Evolutionary conservation across 2,888 invertebrate genomes (phyloP), one percentile per base, ranked within the genome.

Genomic region (Himalopsyche tibetana): DNA sequence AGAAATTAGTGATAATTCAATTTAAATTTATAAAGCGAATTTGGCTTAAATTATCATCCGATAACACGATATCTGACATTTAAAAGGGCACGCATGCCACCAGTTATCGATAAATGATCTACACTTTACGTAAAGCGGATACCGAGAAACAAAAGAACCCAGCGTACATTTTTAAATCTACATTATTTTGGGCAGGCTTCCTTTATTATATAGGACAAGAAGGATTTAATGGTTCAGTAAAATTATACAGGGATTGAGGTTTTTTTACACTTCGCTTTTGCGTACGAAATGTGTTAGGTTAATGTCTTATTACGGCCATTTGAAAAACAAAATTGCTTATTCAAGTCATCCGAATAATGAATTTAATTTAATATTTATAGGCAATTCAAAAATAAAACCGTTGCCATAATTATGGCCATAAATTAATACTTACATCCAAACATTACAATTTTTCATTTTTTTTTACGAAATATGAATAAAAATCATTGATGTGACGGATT

Each of bases 241-340:
- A 63, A 63, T 63, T 63, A 63, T 63, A 63, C 63, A 63, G 19
- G 63, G 63, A 63, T 63, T 63, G 63, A 63, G 63, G 63, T 63
- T 63, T 63, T 63, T 63, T 63, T 63, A 63, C 63, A 63, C 63
- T 63, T 63, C 11, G 63, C 63, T 8, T 63, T 8, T 63, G 63
- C 63, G 63, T n/a, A 63, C 63, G 19, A 63, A 63, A 63, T 19
- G 63, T 63, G 63, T 63, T 63, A 63, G 5, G 63, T 63, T 63
- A 63, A 63, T 63, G 63, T 63, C 63, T 63, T 63, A 63, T 63
- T 63, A 63, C 63, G 63, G 63, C 19, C 63, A 63, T 63, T 63
- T 63, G 19, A 63, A 63, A 63, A 63, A 63, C 63, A 63, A 63
- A 63, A 63, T 63, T 63, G 63, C 63, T 63, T 63, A 63, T 63